These are phyloP conservation scores for Goniozus legneri DNA, from an alignment of 1,140 invertebrate species.

Conservation along the genomic window DNA sequence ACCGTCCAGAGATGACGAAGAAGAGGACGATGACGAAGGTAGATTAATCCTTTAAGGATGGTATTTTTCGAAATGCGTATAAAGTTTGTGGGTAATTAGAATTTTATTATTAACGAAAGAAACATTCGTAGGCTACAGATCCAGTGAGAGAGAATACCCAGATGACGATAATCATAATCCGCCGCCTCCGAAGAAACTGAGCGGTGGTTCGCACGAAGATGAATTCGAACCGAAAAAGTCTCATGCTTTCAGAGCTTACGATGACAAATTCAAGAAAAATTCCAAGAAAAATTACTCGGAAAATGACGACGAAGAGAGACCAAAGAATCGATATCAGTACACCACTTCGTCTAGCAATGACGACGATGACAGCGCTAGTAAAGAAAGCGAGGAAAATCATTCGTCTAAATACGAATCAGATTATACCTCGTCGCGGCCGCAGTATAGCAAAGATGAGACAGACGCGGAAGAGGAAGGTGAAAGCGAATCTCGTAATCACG, in stretches of 20 bases:
- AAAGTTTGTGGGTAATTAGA: no score
- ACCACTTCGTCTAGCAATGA: constrained; percentile 12
- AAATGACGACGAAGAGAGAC: constrained; percentile 7
- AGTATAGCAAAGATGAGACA: constrained; percentile 9
- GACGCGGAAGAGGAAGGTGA: constrained; percentile 28
- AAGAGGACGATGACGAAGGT: constrained; percentile 25
- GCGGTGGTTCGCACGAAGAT: constrained; percentile 15
- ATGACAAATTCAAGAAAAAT: constrained; percentile 36
- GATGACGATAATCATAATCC: constrained; percentile 23
- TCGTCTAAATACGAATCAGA: constrained; percentile 7
- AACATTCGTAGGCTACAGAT: constrained; percentile 13
- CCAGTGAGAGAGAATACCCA: constrained; percentile 9
- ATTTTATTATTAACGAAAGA: no score
- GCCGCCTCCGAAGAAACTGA: constrained; percentile 19
- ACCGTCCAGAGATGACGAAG: constrained; percentile 17
- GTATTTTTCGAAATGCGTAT: no score
- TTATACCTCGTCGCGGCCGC: constrained; percentile 8
- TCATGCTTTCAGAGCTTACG: constrained; percentile 36
- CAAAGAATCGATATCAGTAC: constrained; percentile 8
- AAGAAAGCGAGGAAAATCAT: neutral
- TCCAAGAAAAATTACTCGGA: constrained; percentile 6
- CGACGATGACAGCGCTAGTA: constrained; percentile 18
- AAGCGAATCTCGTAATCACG: constrained; percentile 26
- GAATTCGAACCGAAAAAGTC: constrained; percentile 29
- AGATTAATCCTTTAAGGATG: no score